Evolutionary conservation across 2,888 invertebrate genomes (phyloP).

Genomic region (Plagodis dolabraria): DNA sequence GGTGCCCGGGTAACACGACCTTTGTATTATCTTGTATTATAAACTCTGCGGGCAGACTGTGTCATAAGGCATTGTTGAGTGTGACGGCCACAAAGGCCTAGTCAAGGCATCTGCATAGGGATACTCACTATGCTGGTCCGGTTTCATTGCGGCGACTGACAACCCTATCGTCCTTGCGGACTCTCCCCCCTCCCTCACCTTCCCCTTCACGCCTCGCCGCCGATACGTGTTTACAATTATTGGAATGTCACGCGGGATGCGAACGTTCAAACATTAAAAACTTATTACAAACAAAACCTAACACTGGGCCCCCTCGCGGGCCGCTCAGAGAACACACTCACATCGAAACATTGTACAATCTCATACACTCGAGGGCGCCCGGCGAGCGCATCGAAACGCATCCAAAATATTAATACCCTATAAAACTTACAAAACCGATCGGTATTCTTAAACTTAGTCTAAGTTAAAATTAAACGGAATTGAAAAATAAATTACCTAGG

Average conservation of each 20-base stretch:
- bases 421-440: conserved; percentile 85
- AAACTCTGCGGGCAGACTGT: conserved; percentile 85
- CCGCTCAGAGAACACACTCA: conserved; percentile 67
- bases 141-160: conserved; percentile 52
- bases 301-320: conserved; percentile 65
- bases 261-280: conserved; percentile 71
- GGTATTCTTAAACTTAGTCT: conserved; percentile 82
- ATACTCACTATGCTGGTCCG: conserved; percentile 47
- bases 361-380: conserved; percentile 62
- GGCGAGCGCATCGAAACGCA: conserved; percentile 65
- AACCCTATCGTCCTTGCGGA: not conserved
- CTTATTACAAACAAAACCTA: conserved; percentile 74
- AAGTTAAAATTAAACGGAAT: conserved; percentile 85
- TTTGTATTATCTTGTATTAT: conserved; percentile 84
- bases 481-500: conserved; percentile 86
- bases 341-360: conserved; percentile 74
- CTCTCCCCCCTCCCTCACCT: conserved; percentile 38
- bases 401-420: conserved; percentile 78
- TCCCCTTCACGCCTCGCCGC: conserved; percentile 59
- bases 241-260: conserved; percentile 83
- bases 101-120: conserved; percentile 63
- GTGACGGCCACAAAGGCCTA: conserved; percentile 56
- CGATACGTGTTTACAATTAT: conserved; percentile 71
- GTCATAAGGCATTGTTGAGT: conserved; percentile 82
- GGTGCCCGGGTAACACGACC: conserved; percentile 84